Base-by-base conservation (phyloP, 2,888 invertebrate genomes). In the Ormia ochracea region DNA sequence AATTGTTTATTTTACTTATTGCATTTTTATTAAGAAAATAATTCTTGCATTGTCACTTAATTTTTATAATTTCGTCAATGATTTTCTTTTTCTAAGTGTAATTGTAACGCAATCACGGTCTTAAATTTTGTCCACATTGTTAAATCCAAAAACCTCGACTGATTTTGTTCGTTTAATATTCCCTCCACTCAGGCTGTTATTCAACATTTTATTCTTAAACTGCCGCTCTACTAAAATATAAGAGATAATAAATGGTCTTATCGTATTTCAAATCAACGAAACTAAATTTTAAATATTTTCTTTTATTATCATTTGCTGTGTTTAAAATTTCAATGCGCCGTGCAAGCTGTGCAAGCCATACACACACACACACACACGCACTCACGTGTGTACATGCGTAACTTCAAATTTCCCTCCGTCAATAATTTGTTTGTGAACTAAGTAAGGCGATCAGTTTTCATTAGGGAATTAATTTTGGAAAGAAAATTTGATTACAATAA, bases 221-320 rank as follows among this genome's bases (percentile, higher is more conserved):
- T 33, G 41, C 19, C 19, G 19, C 31, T 10, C 48, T 58, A n/a
- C 21, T 48, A 10, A 7, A 65, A 65, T 65, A 74, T 74, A 41
- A 65, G 48, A 65, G 28, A 45, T 33, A 21, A 63, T 14, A 4
- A 68, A 52, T 26, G 10, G 14, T 56, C 73, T 73, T 65, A 73
- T 73, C 73, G n/a, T 19, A 45, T 56, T 54, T 56, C 26, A 45
- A 52, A 26, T 4, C 9, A 33, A 43, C 12, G 28, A 33, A 54
- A 26, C 14, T 14, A 52, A 6, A 48, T n/a, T 21, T 45, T n/a
- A n/a, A n/a, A n/a, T n/a, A n/a, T n/a, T 10, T 43, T 10, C 33
- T 3, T 54, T 54, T 68, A 28, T 43, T 68, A n/a, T 33, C 26
- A 45, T 68, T 68, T 36, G 26, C 56, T 28, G 21, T 23, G 45